These are phyloP conservation scores for Pararge aegeria DNA, from an alignment of 1,140 invertebrate genomes.

Conservation along the genomic window DNA sequence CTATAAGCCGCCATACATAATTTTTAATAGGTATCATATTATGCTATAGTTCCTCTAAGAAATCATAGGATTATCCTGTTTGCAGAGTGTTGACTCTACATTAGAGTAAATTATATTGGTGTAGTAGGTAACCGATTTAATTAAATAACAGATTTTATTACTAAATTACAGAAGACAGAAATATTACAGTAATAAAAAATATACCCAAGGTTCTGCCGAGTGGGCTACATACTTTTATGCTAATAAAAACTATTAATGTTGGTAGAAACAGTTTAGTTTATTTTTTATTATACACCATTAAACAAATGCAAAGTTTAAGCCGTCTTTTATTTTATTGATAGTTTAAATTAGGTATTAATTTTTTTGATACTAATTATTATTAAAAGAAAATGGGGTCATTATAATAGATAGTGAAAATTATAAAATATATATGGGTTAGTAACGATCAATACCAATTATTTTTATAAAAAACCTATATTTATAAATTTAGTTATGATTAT, in stretches of 20 bases:
- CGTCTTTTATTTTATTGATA: not conserved
- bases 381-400: not conserved
- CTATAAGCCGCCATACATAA: no score
- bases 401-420: no score
- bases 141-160: slow-evolving; percentile 1
- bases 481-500: no score
- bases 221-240: not conserved
- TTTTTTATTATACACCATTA: not conserved
- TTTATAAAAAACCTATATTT: no score
- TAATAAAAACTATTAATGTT: slow-evolving; percentile 1
- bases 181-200: not conserved
- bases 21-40: no score
- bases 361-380: not conserved
- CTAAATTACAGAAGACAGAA: not conserved
- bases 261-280: not conserved
- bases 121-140: not conserved
- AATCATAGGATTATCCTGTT: no score
- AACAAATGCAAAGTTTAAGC: not conserved
- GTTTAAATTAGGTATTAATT: not conserved
- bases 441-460: no score
- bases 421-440: no score
- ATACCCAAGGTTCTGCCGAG: not conserved
- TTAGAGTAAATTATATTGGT: not conserved
- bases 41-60: no score
- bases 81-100: no score